Evolutionary conservation across 2,888 invertebrate genomes (phyloP).

Genomic region (Pantelozetes paolii): DNA sequence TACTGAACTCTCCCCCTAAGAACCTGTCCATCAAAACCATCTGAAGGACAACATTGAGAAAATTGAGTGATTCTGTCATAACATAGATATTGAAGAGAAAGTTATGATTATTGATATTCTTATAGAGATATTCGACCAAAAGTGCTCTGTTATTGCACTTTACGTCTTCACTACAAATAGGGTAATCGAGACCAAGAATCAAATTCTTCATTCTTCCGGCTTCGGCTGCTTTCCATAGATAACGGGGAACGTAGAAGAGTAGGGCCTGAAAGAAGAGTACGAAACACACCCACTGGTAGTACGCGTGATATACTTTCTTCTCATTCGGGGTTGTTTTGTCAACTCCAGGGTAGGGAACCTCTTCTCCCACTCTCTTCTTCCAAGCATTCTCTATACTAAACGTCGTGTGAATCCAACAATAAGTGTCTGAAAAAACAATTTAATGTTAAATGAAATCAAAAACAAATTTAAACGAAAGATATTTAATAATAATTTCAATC

Average conservation of each 20-base stretch:
- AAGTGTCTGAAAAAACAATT: conserved; percentile 89
- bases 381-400: conserved; percentile 69
- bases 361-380: conserved; percentile 52
- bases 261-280: conserved; percentile 65
- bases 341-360: conserved; percentile 78
- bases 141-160: conserved; percentile 44
- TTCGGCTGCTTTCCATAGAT: conserved; percentile 49
- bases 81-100: conserved; percentile 47
- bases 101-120: conserved; percentile 46
- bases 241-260: conserved; percentile 48
- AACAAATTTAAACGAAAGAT: no score
- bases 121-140: conserved; percentile 46
- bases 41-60: conserved; percentile 48
- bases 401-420: conserved; percentile 82
- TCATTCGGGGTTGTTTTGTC: conserved; percentile 50
- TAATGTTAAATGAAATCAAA: no score
- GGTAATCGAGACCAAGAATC: conserved; percentile 46
- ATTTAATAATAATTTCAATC: no score
- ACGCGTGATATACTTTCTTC: conserved; percentile 68
- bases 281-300: conserved; percentile 95
- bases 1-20: conserved; percentile 48
- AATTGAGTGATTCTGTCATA: conserved; percentile 48
- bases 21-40: conserved; percentile 49
- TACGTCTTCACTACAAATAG: conserved; percentile 53
- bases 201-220: conserved; percentile 46